Percentiles rank a stretch among this genome's conserved stretches.
These are phyloP conservation scores for Semaprochilodus insignis DNA, from an alignment of 2,797 vertebrate genomes.

Conservation along the genomic window DNA sequence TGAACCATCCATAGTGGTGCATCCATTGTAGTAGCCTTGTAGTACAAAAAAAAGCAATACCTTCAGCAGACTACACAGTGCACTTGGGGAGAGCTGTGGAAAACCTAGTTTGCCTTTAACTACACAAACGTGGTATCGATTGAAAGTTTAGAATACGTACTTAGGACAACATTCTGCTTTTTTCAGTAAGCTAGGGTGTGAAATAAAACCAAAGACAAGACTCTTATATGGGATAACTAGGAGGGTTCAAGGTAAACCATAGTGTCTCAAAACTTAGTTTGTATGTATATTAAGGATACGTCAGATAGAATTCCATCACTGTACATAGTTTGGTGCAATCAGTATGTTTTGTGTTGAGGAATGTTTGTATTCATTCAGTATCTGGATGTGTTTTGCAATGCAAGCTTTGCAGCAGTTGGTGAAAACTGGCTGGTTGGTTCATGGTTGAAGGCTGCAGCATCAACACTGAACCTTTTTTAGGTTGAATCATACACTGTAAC, in stretches of 20 bases:
- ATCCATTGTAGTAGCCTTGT: no score
- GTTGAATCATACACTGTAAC: conserved; percentile 41
- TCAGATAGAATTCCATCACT: background rate
- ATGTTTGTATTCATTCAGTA: conserved; percentile 19
- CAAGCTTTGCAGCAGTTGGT: conserved; percentile 46
- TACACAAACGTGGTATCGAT: no score
- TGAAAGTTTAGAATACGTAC: no score
- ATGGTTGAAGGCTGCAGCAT: conserved; percentile 1
- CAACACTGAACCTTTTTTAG: conserved; percentile 43
- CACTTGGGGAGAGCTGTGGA: no score
- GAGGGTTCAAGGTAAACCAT: background rate
- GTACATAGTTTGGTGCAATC: background rate
- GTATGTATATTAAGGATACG: background rate
- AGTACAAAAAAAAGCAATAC: no score
- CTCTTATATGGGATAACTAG: background rate
- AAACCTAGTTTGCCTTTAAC: no score
- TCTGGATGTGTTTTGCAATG: conserved; percentile 37
- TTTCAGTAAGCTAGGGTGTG: no score
- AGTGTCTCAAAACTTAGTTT: background rate
- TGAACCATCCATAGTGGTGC: no score
- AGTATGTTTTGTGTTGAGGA: background rate
- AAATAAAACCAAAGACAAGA: no score
- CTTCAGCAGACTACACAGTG: no score
- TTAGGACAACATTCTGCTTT: no score
- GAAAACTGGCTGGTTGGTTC: conserved; percentile 49